These are phyloP conservation scores for Ditula angustiorana DNA, from an alignment of 2,888 invertebrate species.

Conservation along the genomic window DNA sequence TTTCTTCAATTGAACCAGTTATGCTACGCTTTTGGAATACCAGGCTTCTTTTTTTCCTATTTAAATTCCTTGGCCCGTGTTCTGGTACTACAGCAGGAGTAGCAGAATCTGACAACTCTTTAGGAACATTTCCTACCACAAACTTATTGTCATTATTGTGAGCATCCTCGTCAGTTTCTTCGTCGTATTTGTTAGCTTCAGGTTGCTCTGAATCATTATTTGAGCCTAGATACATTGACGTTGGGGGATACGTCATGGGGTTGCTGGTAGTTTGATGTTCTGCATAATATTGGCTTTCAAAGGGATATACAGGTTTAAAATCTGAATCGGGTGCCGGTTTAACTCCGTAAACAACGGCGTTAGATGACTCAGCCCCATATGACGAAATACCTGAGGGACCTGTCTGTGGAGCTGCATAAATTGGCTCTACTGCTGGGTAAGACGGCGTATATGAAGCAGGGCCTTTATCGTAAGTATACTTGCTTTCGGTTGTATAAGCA, in stretches of 20 bases:
- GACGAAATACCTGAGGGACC: slow-evolving; percentile 67
- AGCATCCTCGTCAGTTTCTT: slow-evolving; percentile 54
- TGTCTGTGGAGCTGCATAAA: slow-evolving; percentile 75
- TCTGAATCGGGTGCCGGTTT: slow-evolving; percentile 75
- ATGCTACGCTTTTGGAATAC: slow-evolving; percentile 61
- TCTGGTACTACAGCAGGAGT: slow-evolving; percentile 87
- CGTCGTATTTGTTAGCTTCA: slow-evolving; percentile 66
- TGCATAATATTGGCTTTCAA: slow-evolving; percentile 72
- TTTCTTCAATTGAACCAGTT: slow-evolving; percentile 72
- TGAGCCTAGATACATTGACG: slow-evolving; percentile 79
- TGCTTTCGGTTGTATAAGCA: slow-evolving; percentile 73
- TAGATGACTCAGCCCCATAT: slow-evolving; percentile 68
- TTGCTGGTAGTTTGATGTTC: slow-evolving; percentile 68
- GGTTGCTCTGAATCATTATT: slow-evolving; percentile 71
- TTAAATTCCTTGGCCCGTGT: slow-evolving; percentile 86
- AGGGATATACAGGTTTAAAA: slow-evolving; percentile 80
- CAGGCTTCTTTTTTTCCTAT: slow-evolving; percentile 58
- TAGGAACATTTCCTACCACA: slow-evolving; percentile 88
- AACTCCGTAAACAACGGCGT: slow-evolving; percentile 76
- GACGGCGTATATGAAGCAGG: slow-evolving; percentile 62
- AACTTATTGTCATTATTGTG: slow-evolving; percentile 81
- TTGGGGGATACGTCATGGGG: slow-evolving; percentile 73
- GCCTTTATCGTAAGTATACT: slow-evolving; percentile 67
- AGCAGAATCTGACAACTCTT: slow-evolving; percentile 81
- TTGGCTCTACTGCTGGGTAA: slow-evolving; percentile 74